These are phyloP conservation scores for Allophyes oxyacanthae DNA, from an alignment of 2,888 invertebrate species.

Conservation along the genomic window DNA sequence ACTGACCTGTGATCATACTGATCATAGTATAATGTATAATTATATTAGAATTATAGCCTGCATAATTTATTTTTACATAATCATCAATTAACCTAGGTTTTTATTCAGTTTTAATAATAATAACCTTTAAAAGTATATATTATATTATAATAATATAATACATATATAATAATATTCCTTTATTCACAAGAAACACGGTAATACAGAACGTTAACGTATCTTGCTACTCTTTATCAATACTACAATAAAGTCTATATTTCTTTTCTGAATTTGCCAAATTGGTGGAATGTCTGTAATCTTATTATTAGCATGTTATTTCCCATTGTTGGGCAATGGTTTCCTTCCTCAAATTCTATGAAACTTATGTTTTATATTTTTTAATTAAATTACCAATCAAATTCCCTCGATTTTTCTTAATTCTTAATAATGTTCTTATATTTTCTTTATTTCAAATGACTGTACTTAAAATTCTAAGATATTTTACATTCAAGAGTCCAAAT, in stretches of 20 bases:
- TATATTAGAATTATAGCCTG: constrained; percentile 2
- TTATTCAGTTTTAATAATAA: constrained; percentile 3
- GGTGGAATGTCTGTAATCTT: neutral
- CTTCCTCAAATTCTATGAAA: neutral
- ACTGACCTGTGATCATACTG: constrained; percentile 9
- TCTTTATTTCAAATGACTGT: neutral
- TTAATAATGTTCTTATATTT: neutral
- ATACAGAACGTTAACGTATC: too few species aligned
- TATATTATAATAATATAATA: too few species aligned
- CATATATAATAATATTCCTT: too few species aligned
- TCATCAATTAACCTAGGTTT: constrained; percentile 1
- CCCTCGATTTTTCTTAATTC: neutral
- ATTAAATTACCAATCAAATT: neutral
- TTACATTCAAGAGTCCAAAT: neutral
- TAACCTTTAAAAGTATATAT: too few species aligned
- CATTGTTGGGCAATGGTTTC: neutral
- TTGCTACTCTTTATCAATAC: constrained; percentile 7
- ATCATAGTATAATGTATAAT: constrained; percentile 14
- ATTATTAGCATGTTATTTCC: neutral
- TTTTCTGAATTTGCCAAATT: constrained; percentile 1
- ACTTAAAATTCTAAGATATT: neutral
- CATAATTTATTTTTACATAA: constrained; percentile 31
- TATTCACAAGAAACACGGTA: too few species aligned
- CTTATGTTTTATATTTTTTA: too few species aligned
- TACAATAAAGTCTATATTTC: neutral